Conservation (phyloP, 2,797 vertebrate species). For the Lacerta bilineata region DNA sequence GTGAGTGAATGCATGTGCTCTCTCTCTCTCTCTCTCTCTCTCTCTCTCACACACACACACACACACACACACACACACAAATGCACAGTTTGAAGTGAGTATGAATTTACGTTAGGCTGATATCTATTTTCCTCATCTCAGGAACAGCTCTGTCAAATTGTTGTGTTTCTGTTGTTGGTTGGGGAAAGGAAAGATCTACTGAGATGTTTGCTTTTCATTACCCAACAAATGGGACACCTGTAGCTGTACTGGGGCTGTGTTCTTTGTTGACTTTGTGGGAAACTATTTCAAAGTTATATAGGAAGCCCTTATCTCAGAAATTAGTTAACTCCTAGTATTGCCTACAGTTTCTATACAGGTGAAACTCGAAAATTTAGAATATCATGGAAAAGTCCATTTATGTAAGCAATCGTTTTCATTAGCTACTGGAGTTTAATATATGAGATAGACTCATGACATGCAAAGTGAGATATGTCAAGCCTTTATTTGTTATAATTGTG, state of each 20-base stretch:
- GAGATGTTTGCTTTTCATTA: background rate
- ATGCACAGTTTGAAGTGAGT: no score
- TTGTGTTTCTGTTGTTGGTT: background rate
- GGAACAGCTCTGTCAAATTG: slow-evolving; percentile 21
- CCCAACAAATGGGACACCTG: background rate
- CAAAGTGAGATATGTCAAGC: no score
- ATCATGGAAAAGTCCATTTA: no score
- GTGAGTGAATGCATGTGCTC: no score
- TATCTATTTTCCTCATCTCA: background rate
- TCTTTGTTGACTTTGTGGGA: background rate
- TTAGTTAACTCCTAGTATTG: background rate
- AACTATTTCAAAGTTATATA: background rate
- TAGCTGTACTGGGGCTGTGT: background rate
- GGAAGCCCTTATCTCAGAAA: background rate
- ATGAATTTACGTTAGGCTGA: background rate
- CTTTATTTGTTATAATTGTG: no score
- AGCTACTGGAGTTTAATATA: no score
- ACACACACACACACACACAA: no score
- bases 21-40: no score
- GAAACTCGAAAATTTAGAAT: no score
- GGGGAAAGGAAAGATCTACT: background rate
- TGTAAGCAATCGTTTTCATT: no score
- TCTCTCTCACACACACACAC: no score
- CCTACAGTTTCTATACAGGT: background rate
- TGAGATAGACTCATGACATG: no score